Base-by-base conservation (phyloP, 2,113 vertebrate species). In the Cephalophus harveyi region DNA sequence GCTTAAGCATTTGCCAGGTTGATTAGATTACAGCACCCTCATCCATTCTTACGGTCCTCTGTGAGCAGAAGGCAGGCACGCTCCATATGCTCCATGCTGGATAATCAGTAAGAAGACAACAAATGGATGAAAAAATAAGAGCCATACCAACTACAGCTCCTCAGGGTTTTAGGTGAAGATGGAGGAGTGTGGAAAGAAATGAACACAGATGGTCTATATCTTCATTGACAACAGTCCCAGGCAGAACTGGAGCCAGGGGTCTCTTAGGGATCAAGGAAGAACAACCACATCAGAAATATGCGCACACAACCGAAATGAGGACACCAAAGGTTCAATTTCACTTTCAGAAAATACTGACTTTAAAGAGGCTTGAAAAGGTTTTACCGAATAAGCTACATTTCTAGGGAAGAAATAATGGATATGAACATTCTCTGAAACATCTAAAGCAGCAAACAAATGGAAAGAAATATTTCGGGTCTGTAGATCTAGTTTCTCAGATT, bases 1-100 rank as follows among this genome's bases (percentile, higher is more conserved):
- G 9, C 3, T 7, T 12, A 3, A 3, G 60, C 48, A 28, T 17
- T 0, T 28, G n/a, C 28, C 19, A 15, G 23, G 28, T 0, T 13
- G 21, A 25, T n/a, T 1, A 33, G n/a, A 27, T n/a, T 3, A 3
- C 6, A 0, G 27, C 0, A 0, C 2, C 23, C 52, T 46, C 12
- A 2, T 11, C 59, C 90, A 25, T 7, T 62, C n/a, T 19, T 9
- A 36, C 0, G 17, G 78, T 6, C 54, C n/a, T 15, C 3, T 4
- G 76, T 5, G 59, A 36, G 43, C 64, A 27, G 55, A 10, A 3
- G 1, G 19, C 7, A 14, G 55, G 23, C 9, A 7, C 43, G 36
- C 9, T 52, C 15, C 15, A 1, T 17, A 1, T 5, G 48, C 83
- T 43, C 19, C 19, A 23, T 17, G 40, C 25, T 2, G 10, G 36